Percentiles rank a stretch among this genome's conserved stretches.
Evolutionary conservation across 2,888 invertebrate species (phyloP).

Genomic region (Ectemnius continuus): DNA sequence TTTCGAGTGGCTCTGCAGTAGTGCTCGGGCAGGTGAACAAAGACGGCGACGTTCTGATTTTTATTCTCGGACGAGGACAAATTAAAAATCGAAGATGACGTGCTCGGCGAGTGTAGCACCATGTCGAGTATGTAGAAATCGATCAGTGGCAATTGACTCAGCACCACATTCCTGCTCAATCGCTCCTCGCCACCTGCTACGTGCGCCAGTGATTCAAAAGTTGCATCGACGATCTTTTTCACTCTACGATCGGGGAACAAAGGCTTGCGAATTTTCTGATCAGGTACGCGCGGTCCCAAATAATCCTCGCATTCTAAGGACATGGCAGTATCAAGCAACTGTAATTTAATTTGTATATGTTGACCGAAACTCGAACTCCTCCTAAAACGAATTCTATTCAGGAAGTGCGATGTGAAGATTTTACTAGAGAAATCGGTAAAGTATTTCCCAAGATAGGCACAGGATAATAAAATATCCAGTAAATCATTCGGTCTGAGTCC

Average conservation of each 20-base stretch:
- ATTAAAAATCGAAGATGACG: conserved; percentile 71
- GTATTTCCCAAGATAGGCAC: conserved; percentile 82
- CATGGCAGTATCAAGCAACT: conserved; percentile 83
- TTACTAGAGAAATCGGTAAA: conserved; percentile 82
- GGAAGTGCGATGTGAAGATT: conserved; percentile 82
- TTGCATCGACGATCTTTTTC: conserved; percentile 79
- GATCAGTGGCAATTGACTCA: conserved; percentile 81
- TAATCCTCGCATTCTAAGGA: conserved; percentile 82
- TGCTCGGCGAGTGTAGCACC: conserved; percentile 79
- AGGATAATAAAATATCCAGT: conserved; percentile 82
- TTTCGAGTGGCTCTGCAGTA: conserved; percentile 81
- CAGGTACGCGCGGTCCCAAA: conserved; percentile 81
- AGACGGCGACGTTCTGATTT: conserved; percentile 80
- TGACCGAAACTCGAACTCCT: conserved; percentile 75
- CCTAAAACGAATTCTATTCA: conserved; percentile 79
- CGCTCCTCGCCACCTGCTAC: conserved; percentile 79
- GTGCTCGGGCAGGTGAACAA: conserved; percentile 84
- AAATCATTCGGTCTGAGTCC: conserved; percentile 81
- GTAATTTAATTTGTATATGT: conserved; percentile 79
- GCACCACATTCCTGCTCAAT: conserved; percentile 79
- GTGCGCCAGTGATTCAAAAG: conserved; percentile 77
- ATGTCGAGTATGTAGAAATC: conserved; percentile 82
- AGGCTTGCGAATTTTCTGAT: conserved; percentile 79
- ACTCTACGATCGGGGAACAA: conserved; percentile 80
- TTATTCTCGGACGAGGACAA: conserved; percentile 78